Evolutionary conservation across 2,113 vertebrate genomes (phyloP).

Genomic region (Vireo altiloquus): DNA sequence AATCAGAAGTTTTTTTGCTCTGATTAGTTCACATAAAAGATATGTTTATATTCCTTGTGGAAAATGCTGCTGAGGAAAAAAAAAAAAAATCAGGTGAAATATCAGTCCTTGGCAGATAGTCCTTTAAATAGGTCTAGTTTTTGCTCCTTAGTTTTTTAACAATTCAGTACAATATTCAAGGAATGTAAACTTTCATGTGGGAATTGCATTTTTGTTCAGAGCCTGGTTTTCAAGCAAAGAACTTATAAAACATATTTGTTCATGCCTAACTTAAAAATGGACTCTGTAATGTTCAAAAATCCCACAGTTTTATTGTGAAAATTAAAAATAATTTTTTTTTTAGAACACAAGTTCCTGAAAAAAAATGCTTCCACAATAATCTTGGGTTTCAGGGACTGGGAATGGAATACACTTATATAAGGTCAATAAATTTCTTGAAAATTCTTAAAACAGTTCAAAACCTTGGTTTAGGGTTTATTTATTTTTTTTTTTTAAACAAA

Average conservation of each 20-base stretch:
- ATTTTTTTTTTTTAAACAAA: not conserved
- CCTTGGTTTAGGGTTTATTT: accelerated
- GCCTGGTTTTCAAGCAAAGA: not conserved
- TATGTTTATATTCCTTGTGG: not conserved
- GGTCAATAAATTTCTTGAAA: not conserved
- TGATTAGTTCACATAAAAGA: not conserved
- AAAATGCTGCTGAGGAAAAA: not conserved
- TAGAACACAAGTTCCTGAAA: not conserved
- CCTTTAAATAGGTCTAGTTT: not conserved
- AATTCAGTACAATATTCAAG: not conserved
- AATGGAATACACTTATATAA: not conserved
- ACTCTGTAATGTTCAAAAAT: not conserved
- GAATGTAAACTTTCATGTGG: not conserved
- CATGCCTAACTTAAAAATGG: not conserved
- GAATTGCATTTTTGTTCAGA: not conserved
- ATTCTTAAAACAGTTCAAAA: not conserved
- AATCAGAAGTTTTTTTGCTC: not conserved
- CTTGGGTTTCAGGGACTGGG: not conserved
- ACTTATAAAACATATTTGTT: not conserved
- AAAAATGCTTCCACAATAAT: not conserved
- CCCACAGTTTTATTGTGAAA: not conserved
- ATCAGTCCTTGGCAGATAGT: not conserved
- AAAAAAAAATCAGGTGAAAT: not conserved
- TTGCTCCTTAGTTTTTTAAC: not conserved
- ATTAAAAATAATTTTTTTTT: not conserved